A percentile compares a stretch with the other conserved stretches of the same genome.
phyloP scores from a whole-genome alignment of 2,113 vertebrate species.

The Pteruthius melanotis region DNA sequence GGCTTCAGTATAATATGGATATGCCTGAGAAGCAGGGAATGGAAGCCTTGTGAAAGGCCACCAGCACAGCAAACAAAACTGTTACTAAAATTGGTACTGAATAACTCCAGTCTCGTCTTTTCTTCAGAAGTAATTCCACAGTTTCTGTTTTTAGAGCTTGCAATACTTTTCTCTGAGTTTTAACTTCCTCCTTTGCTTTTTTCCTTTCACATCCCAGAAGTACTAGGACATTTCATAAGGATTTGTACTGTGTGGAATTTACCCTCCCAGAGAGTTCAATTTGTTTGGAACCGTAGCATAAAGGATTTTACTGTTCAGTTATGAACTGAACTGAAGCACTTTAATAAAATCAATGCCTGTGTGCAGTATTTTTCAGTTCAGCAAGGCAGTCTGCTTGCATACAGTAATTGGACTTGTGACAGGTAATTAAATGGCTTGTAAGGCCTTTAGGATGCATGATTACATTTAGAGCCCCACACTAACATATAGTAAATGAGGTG shows the following conservation, averaged over 20 bases:
- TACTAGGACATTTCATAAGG: background rate
- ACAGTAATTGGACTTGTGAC: constrained; percentile 41
- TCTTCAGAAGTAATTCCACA: background rate
- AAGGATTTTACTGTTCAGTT: background rate
- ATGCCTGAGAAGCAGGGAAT: background rate
- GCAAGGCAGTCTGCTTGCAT: constrained; percentile 3
- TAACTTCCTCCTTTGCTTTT: background rate
- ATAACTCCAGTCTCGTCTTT: background rate
- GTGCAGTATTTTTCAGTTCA: background rate
- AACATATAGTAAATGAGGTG: constrained; percentile 37
- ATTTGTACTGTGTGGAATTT: background rate
- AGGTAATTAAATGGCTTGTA: constrained; percentile 61
- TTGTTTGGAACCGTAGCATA: background rate
- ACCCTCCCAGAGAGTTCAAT: background rate
- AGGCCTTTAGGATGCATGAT: constrained; percentile 46
- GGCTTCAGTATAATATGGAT: background rate
- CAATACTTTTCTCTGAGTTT: background rate
- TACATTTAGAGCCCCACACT: constrained; percentile 14
- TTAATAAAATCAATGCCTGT: background rate
- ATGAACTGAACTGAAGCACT: background rate
- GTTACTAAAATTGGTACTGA: background rate
- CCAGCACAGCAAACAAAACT: background rate
- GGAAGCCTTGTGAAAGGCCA: background rate
- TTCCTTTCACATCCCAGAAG: background rate
- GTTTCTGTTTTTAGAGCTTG: background rate